Evolutionary conservation across 2,113 vertebrate species (phyloP), one percentile per base, ranked within the genome.

Genomic region (Ellobius talpinus): DNA sequence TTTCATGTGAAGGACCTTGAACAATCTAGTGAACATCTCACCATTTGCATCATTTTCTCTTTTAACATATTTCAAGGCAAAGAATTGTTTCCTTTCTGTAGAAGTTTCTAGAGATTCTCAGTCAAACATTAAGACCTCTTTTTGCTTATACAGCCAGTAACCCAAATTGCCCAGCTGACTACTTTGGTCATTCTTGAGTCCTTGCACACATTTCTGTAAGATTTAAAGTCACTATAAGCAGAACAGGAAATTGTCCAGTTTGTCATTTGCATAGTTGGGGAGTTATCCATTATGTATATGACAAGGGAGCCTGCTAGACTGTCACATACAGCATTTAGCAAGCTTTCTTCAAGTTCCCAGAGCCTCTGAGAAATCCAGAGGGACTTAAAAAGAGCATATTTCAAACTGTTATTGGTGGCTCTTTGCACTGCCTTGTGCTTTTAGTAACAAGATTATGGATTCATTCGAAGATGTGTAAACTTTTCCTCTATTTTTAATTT

Each of bases 401-500:
- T 87, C 47, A 77, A 23, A 55, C 36, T 66, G 36, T 50, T 78
- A 42, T 14, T 58, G 21, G 70, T 76, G 31, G 31, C n/a, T 81
- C 70, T 93, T 52, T 33, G 3, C 3, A 42, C 74, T 81, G n/a
- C 39, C 39, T 81, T 95, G 61, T 86, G n/a, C 58, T 97, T 96
- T 96, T 91, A 89, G 42, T 72, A 88, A 92, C 45, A 23, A 63
- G 9, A 90, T 93, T 87, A 72, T 63, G 84, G 42, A 74, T 91
- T 94, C 11, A 47, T 13, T 87, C 7, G 8, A 81, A 95, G 31
- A 70, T 47, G 2, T 68, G 5, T 45, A 79, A 74, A 84, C 12
- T 13, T 92, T 91, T 61, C 45, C 81, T 42, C 31, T 82, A 78
- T 55, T 92, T 97, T 96, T 85, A 87, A 66, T 86, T 86, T 93